Evolutionary conservation across 1,140 invertebrate genomes (phyloP).

Genomic region (Drosophila nikananu): DNA sequence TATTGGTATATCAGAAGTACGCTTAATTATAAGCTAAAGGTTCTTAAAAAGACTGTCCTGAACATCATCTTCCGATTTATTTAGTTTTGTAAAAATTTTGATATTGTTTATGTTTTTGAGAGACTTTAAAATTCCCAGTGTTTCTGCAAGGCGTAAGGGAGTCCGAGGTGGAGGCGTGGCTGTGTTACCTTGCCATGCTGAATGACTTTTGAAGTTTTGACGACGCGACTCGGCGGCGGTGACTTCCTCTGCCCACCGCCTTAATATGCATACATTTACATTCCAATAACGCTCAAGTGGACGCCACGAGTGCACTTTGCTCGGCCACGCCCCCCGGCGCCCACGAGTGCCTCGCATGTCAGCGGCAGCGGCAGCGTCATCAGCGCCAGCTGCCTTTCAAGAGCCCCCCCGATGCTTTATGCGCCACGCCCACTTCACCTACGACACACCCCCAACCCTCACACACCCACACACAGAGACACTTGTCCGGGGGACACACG

Average conservation of each 20-base stretch:
- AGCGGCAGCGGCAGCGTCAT: constrained; percentile 70
- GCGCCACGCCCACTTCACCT: constrained; percentile 33
- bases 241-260: constrained; percentile 38
- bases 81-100: not conserved
- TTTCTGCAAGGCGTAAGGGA: not conserved
- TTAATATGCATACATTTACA: constrained; percentile 82
- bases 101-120: not conserved
- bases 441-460: constrained; percentile 10
- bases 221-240: constrained; percentile 50
- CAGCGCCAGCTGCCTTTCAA: constrained; percentile 66
- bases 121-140: constrained; percentile 2
- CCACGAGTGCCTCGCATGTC: constrained; percentile 73
- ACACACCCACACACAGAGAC: constrained; percentile 2
- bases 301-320: constrained; percentile 74
- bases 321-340: constrained; percentile 40
- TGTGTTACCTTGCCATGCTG: constrained; percentile 41
- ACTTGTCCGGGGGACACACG: constrained; percentile 4
- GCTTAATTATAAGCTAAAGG: not conserved
- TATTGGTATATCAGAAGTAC: not conserved
- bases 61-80: not conserved
- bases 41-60: not conserved
- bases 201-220: constrained; percentile 79
- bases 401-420: constrained; percentile 57
- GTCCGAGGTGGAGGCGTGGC: not conserved
- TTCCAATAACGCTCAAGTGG: constrained; percentile 84